A percentile compares a stretch with the other conserved stretches of the same genome.
phyloP scores from a whole-genome alignment of 2,888 invertebrate genomes.

The Ectemnius cavifrons region DNA sequence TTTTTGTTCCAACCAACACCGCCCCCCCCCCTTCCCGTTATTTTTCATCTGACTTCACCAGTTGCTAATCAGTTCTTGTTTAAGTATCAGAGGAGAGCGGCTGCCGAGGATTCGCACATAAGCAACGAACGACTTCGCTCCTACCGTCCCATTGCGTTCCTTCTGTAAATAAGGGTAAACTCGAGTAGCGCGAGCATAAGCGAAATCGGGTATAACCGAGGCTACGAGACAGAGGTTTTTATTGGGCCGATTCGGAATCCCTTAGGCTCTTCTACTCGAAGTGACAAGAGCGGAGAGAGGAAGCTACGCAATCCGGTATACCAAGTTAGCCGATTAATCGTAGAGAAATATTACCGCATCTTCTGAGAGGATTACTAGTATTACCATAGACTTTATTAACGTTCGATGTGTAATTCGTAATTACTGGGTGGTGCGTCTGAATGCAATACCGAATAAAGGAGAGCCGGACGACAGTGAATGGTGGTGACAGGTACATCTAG shows the following conservation, averaged over 20 bases:
- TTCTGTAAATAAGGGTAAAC: constrained; percentile 45
- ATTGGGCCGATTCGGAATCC: no score
- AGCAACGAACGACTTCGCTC: constrained; percentile 33
- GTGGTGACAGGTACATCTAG: constrained; percentile 24
- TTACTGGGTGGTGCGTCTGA: constrained; percentile 25
- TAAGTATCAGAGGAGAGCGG: not conserved
- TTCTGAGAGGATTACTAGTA: constrained; percentile 34
- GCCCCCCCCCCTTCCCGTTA: constrained; percentile 28
- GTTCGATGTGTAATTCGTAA: constrained; percentile 50
- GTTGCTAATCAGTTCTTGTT: not conserved
- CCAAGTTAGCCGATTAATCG: constrained; percentile 44
- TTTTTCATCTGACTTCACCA: not conserved
- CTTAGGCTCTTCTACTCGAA: no score
- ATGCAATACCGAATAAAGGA: constrained; percentile 15
- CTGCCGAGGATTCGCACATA: not conserved
- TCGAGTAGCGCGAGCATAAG: constrained; percentile 14
- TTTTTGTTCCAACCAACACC: constrained; percentile 30
- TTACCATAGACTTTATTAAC: constrained; percentile 46
- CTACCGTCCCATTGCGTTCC: constrained; percentile 56
- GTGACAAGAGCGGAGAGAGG: not conserved
- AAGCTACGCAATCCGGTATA: constrained; percentile 28
- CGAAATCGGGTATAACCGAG: not conserved
- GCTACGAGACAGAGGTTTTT: not conserved
- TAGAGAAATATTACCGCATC: constrained; percentile 47
- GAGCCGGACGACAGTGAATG: constrained; percentile 17